Conservation (phyloP, 1,140 invertebrate species). For the Oryctes rhinoceros region DNA sequence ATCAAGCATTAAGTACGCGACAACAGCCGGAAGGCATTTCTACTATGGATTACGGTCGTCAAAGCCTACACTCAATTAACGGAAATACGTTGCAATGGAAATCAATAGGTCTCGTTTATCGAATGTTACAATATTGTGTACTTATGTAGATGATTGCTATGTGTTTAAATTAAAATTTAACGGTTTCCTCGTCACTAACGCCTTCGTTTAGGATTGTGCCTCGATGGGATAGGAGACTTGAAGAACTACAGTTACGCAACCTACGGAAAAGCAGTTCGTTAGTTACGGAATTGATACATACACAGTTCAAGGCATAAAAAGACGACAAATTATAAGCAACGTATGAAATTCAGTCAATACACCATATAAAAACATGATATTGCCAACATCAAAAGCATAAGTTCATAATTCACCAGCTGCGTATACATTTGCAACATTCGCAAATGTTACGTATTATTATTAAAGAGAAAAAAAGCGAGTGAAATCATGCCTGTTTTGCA, state of each 20-base stretch:
- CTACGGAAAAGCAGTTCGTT: constrained; percentile 45
- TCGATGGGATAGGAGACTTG: constrained; percentile 55
- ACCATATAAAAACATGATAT: too few relatives aligned
- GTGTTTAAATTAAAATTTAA: constrained; percentile 21
- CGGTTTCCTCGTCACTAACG: constrained; percentile 56
- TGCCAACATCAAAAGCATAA: too few relatives aligned
- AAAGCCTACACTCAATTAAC: background rate
- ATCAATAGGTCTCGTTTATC: background rate
- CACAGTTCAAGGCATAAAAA: background rate
- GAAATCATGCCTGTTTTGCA: too few relatives aligned
- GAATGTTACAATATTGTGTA: background rate
- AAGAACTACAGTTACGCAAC: constrained; percentile 58
- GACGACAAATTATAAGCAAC: too few relatives aligned
- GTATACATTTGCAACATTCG: too few relatives aligned
- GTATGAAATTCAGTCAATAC: too few relatives aligned
- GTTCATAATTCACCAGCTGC: too few relatives aligned
- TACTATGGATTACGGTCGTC: too few relatives aligned
- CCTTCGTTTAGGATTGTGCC: constrained; percentile 50
- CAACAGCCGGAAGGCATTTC: too few relatives aligned
- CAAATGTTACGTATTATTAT: too few relatives aligned
- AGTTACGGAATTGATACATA: background rate
- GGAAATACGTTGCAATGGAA: background rate
- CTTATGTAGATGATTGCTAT: background rate
- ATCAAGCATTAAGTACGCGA: too few relatives aligned
- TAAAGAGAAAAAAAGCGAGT: too few relatives aligned